Evolutionary conservation across 2,888 invertebrate species (phyloP).

Genomic region (Dolomedes plantarius): DNA sequence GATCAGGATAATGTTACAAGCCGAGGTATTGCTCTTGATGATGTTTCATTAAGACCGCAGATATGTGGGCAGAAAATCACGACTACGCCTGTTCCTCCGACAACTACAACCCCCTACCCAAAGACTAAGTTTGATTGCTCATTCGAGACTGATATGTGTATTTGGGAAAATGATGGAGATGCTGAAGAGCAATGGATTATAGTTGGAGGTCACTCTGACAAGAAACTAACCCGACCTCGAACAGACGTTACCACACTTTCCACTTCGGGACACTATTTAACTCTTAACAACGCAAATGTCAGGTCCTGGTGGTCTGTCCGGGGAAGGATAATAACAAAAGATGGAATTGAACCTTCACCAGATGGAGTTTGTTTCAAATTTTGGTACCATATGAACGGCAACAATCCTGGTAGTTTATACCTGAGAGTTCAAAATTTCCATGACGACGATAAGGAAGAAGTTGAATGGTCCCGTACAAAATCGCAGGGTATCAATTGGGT

Average conservation of each 20-base stretch:
- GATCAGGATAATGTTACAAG: slow-evolving; percentile 37
- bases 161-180: slow-evolving; percentile 43
- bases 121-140: slow-evolving; percentile 54
- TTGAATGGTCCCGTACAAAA: slow-evolving; percentile 38
- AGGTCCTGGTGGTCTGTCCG: neutral
- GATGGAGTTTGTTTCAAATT: slow-evolving; percentile 70
- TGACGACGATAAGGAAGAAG: slow-evolving; percentile 48
- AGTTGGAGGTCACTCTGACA: slow-evolving; percentile 48
- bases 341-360: slow-evolving; percentile 25
- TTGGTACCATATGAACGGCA: slow-evolving; percentile 72
- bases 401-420: slow-evolving; percentile 47
- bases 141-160: slow-evolving; percentile 67
- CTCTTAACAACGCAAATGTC: slow-evolving; percentile 12
- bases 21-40: slow-evolving; percentile 71
- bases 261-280: slow-evolving; percentile 58
- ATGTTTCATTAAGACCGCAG: slow-evolving; percentile 48
- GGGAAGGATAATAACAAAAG: slow-evolving; percentile 24
- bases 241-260: slow-evolving; percentile 65
- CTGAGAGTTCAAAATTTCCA: slow-evolving; percentile 35
- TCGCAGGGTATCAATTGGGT: slow-evolving; percentile 70
- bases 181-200: slow-evolving; percentile 33
- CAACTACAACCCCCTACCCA: slow-evolving; percentile 42
- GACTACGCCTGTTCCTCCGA: slow-evolving; percentile 31
- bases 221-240: slow-evolving; percentile 49
- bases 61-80: slow-evolving; percentile 45